Evolutionary conservation across 1,140 invertebrate species (phyloP).

Genomic region (Macrotrachela quadricornifera): DNA sequence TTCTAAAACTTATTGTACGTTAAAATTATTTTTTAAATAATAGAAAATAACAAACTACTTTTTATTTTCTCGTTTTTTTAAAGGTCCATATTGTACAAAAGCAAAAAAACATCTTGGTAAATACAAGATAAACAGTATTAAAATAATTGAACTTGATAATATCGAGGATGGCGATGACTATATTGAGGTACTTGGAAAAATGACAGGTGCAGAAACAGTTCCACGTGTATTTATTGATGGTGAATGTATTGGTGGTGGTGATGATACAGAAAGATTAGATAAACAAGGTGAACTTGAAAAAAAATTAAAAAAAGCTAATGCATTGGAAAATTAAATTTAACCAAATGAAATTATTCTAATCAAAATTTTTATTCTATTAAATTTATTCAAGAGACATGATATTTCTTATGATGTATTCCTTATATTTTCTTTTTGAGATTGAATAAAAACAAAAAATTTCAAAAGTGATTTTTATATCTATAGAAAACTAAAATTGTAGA

Average conservation of each 20-base stretch:
- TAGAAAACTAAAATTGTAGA: no score
- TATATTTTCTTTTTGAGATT: no score
- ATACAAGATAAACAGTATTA: conserved; percentile 30
- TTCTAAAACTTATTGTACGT: conserved; percentile 53
- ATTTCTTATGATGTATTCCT: no score
- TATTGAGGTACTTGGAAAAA: conserved; percentile 49
- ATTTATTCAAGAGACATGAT: no score
- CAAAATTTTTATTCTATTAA: no score
- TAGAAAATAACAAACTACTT: no score
- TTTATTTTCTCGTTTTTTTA: no score
- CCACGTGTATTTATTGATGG: conserved; percentile 74
- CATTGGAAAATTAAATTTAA: neutral
- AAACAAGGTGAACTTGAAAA: conserved; percentile 39
- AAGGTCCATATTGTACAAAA: conserved; percentile 28
- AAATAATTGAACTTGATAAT: conserved; percentile 53
- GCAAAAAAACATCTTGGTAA: conserved; percentile 38
- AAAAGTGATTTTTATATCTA: no score
- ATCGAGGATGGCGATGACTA: conserved; percentile 50
- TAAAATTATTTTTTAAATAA: no score
- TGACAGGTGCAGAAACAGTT: conserved; percentile 63
- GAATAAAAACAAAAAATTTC: no score
- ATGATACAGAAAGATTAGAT: conserved; percentile 51
- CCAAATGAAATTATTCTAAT: no score
- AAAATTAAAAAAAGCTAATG: conserved; percentile 13
- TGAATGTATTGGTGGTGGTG: conserved; percentile 68